phyloP scores from a whole-genome alignment of 2,113 vertebrate species.

The Pelecanoides urinatrix region DNA sequence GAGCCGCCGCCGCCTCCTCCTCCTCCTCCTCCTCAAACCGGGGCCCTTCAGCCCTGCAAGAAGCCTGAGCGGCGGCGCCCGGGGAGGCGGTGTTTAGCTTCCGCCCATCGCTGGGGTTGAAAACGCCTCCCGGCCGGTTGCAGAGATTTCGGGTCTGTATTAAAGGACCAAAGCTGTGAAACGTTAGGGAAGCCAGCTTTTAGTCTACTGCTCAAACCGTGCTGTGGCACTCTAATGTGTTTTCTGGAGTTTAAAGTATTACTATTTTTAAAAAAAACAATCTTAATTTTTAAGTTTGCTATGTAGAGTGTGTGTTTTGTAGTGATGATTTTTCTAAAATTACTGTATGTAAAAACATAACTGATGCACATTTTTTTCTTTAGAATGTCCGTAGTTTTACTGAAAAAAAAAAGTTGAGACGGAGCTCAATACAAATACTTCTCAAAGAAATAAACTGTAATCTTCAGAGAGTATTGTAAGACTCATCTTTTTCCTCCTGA shows the following conservation, averaged over 20 bases:
- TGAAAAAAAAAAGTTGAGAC: not conserved
- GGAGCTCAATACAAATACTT: not conserved
- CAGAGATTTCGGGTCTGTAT: fast-evolving
- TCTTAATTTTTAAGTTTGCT: not conserved
- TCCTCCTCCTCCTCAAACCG: too few relatives aligned
- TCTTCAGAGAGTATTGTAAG: not conserved
- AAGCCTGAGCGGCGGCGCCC: fast-evolving
- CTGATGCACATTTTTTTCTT: not conserved
- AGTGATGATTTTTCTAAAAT: not conserved
- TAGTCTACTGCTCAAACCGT: not conserved
- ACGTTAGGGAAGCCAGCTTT: not conserved
- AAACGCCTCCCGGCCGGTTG: fast-evolving
- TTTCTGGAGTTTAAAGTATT: not conserved
- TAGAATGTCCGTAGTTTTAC: not conserved
- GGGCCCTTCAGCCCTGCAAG: not conserved
- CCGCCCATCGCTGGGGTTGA: not conserved
- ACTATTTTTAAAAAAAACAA: fast-evolving
- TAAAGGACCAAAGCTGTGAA: too few relatives aligned
- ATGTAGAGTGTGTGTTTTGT: not conserved
- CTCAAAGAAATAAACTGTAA: not conserved
- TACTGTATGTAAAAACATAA: not conserved
- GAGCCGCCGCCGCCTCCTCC: too few relatives aligned
- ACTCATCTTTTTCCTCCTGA: not conserved
- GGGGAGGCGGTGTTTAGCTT: fast-evolving
- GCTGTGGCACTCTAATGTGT: not conserved